Conservation (phyloP, 2,113 vertebrate species). For the Corythornis vintsioides region DNA sequence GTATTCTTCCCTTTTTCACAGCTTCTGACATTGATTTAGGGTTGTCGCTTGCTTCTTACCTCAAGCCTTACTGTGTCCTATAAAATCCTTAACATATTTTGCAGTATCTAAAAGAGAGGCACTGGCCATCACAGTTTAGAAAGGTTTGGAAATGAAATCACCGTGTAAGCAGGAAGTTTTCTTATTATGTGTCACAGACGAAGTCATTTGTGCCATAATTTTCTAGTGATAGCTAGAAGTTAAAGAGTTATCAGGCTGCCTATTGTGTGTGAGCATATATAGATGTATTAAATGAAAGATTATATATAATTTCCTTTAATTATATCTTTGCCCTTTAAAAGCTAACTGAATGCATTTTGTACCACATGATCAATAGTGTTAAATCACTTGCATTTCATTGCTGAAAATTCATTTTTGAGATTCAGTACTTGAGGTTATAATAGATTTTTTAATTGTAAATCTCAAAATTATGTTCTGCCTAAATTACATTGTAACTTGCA, state of each 20-base stretch:
- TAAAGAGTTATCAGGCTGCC: slow-evolving; percentile 15
- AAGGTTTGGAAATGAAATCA: neutral
- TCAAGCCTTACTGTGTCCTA: neutral
- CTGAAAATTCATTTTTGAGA: slow-evolving; percentile 59
- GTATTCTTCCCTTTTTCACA: neutral
- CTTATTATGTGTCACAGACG: neutral
- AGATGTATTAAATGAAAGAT: slow-evolving; percentile 43
- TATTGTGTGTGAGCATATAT: slow-evolving; percentile 28
- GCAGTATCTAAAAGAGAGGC: neutral
- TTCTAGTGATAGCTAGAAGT: slow-evolving; percentile 26
- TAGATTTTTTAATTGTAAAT: slow-evolving; percentile 57
- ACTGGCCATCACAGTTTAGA: neutral
- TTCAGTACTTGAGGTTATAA: slow-evolving; percentile 52
- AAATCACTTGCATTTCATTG: slow-evolving; percentile 58
- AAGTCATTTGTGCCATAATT: slow-evolving; percentile 23
- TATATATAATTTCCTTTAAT: slow-evolving; percentile 64
- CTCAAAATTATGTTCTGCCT: slow-evolving; percentile 57
- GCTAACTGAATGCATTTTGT: slow-evolving; percentile 39
- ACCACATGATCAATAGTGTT: slow-evolving; percentile 45
- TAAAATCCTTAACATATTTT: neutral
- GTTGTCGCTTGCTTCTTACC: neutral
- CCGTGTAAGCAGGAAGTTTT: slow-evolving; percentile 32
- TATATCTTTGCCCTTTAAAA: slow-evolving; percentile 61
- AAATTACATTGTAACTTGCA: slow-evolving; percentile 54
- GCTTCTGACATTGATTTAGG: neutral